Percentiles rank a stretch among this genome's conserved stretches.
These are phyloP conservation scores for Eulemur macaco DNA, from an alignment of 2,113 vertebrate species.

Conservation along the genomic window DNA sequence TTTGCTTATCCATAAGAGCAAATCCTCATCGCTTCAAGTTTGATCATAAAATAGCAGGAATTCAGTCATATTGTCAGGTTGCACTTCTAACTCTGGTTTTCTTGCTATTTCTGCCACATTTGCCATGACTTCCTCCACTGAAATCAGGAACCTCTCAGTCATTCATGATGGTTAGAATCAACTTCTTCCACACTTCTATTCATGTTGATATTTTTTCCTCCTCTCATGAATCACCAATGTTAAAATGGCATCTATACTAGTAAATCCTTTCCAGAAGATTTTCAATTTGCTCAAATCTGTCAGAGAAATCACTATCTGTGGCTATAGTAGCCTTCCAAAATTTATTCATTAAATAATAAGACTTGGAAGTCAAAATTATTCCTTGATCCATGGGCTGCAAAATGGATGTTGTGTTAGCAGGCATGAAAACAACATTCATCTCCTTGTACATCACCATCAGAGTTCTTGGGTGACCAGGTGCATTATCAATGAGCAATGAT, in stretches of 20 bases:
- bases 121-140: neutral
- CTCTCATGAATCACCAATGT: neutral
- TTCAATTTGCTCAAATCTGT: neutral
- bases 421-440: neutral
- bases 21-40: neutral
- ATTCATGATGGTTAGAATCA: neutral
- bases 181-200: neutral
- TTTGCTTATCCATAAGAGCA: neutral
- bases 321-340: neutral
- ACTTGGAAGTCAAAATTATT: neutral
- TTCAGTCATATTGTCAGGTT: neutral
- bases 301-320: neutral
- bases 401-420: neutral
- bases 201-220: neutral
- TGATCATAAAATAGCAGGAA: neutral
- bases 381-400: neutral
- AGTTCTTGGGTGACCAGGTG: neutral
- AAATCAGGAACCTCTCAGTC: neutral
- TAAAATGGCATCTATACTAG: neutral
- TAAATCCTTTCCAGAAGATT: neutral
- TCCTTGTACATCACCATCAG: neutral
- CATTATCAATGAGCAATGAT: neutral
- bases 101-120: neutral
- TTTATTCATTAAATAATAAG: neutral
- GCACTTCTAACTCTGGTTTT: neutral